Evolutionary conservation across 2,888 invertebrate species (phyloP), one percentile per base, ranked within the genome.

Genomic region (Onchidella celtica): DNA sequence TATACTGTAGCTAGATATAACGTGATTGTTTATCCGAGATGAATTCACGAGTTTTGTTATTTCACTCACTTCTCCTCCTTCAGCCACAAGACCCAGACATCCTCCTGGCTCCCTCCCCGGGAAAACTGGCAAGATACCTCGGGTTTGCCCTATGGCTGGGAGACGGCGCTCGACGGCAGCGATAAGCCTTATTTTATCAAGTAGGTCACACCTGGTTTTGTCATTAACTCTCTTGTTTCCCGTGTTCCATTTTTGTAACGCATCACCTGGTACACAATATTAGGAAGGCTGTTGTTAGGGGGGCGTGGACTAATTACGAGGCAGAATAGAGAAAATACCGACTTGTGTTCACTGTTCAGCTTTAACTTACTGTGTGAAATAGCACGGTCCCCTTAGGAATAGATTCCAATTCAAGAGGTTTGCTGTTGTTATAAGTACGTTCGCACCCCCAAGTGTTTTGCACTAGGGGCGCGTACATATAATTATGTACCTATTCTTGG

Each of bases 181-280:
- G 97, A 97, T 85, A 95, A 97, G 88, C 95, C 96, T 84, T 97
- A 97, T 94, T 97, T 97, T 95, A 97, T 97, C 96, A 97, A 97
- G 97, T 97, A 94, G 96, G 97, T 73, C 14, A 17, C n/a, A n/a
- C n/a, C n/a, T n/a, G n/a, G n/a, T n/a, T n/a, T n/a, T n/a, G n/a
- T n/a, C n/a, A n/a, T n/a, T 17, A n/a, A n/a, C 17, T n/a, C 17
- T 65, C 29, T n/a, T 3, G 27, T 17, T 27, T 29, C 17, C n/a
- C 65, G 14, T 65, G 1, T 17, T 65, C 27, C 24, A 14, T 27
- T 17, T 17, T 17, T 17, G 11, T 55, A 14, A 55, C 55, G 55
- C 17, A 55, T 55, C 11, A 17, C 55, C 55, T 55, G 14, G 11
- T 55, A 55, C n/a, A n/a, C n/a, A n/a, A n/a, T n/a, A n/a, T n/a